Percentiles rank a stretch among this genome's conserved stretches.
Evolutionary conservation across 2,113 vertebrate species (phyloP).

Genomic region (Chunga burmeisteri): DNA sequence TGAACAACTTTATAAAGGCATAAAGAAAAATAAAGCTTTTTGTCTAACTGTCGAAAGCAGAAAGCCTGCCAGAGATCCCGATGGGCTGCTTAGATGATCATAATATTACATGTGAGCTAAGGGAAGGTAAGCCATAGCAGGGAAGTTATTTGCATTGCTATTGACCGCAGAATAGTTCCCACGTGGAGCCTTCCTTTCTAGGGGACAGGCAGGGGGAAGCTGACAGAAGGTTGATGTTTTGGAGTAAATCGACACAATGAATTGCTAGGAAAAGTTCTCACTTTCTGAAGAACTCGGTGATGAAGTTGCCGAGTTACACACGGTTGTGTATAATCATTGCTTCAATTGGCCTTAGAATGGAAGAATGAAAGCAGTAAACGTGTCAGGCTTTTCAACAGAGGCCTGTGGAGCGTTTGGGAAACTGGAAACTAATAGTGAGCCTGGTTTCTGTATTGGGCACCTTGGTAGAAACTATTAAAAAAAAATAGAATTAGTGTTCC

Average conservation of each 20-base stretch:
- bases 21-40: constrained; percentile 3
- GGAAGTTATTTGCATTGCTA: constrained; percentile 45
- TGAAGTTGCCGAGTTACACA: constrained; percentile 6
- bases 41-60: constrained; percentile 31
- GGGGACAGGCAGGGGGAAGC: not conserved
- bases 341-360: constrained; percentile 14
- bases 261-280: constrained; percentile 20
- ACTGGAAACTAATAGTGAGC: not conserved
- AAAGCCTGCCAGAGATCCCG: not conserved
- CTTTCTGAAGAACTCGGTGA: not conserved
- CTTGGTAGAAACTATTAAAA: not conserved
- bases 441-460: not conserved
- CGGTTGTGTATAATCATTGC: not conserved
- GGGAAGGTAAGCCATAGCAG: not conserved
- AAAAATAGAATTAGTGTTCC: not conserved
- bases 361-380: constrained; percentile 28
- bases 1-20: constrained; percentile 2
- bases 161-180: constrained; percentile 18
- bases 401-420: not conserved
- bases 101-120: not conserved
- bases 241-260: not conserved
- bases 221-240: constrained; percentile 26
- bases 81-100: not conserved
- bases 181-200: not conserved
- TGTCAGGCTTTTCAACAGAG: constrained; percentile 38